A percentile compares a stretch with the other conserved stretches of the same genome.
phyloP scores from a whole-genome alignment of 2,888 invertebrate genomes.

The Embidobia sp. region DNA sequence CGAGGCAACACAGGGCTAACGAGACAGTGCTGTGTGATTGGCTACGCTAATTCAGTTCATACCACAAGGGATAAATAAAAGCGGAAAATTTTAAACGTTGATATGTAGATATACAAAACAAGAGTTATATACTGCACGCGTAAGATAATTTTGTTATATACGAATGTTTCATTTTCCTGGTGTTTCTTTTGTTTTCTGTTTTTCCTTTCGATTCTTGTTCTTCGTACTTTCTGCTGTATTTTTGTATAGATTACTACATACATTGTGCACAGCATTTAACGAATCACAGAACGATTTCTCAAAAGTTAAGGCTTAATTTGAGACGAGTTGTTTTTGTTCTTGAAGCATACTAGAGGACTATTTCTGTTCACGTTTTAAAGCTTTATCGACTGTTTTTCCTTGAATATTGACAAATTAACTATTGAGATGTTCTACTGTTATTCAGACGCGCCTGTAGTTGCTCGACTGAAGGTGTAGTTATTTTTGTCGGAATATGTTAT shows the following conservation, averaged over 20 bases:
- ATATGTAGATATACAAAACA: conserved; percentile 41
- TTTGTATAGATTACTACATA: too few species aligned
- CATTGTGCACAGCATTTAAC: conserved; percentile 58
- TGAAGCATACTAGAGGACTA: too few species aligned
- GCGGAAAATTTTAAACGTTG: conserved; percentile 38
- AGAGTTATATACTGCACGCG: conserved; percentile 50
- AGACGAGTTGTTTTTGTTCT: not conserved
- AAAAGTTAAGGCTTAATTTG: conserved; percentile 18
- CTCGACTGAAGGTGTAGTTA: conserved; percentile 54
- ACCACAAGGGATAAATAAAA: conserved; percentile 25
- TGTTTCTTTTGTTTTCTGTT: conserved; percentile 2
- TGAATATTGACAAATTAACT: conserved; percentile 26
- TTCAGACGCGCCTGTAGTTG: conserved; percentile 45
- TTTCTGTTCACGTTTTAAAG: conserved; percentile 13
- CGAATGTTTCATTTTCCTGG: too few species aligned
- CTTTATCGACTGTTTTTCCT: conserved; percentile 20
- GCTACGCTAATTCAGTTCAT: conserved; percentile 46
- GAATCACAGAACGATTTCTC: conserved; percentile 50
- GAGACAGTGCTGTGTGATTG: conserved; percentile 47
- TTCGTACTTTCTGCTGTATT: too few species aligned
- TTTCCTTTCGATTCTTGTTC: too few species aligned
- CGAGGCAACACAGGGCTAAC: conserved; percentile 14
- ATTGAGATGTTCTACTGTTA: conserved; percentile 56
- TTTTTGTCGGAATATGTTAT: conserved; percentile 32
- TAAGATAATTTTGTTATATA: conserved; percentile 41